Conservation (phyloP, 2,113 vertebrate genomes). For the Brachypodius melanocephalos region DNA sequence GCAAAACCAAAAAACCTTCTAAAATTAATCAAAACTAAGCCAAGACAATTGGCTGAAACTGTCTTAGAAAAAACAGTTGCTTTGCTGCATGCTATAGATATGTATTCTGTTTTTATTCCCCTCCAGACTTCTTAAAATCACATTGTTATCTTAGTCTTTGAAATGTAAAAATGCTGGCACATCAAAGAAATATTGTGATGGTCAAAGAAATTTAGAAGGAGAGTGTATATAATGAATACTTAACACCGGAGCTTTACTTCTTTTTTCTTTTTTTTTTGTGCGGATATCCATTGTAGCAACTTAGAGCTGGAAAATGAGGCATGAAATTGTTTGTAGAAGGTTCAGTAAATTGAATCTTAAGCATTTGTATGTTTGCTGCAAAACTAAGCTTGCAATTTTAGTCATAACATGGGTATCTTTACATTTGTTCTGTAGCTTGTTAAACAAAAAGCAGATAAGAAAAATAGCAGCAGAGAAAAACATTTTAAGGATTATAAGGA, state of each 20-base stretch:
- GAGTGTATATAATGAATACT: conserved; percentile 66
- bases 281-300: conserved; percentile 55
- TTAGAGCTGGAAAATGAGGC: conserved; percentile 66
- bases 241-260: conserved; percentile 54
- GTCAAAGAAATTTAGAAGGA: conserved; percentile 69
- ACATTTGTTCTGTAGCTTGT: conserved; percentile 14
- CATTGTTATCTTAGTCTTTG: conserved; percentile 77
- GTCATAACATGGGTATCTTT: background rate
- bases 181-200: conserved; percentile 75
- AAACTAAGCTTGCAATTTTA: conserved; percentile 26
- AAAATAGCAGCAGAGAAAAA: background rate
- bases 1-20: background rate
- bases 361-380: conserved; percentile 21
- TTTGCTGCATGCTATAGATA: background rate
- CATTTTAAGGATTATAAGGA: background rate
- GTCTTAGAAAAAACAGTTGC: background rate
- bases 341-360: conserved; percentile 62
- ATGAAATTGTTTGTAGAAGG: conserved; percentile 72
- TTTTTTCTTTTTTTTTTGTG: background rate
- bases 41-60: conserved; percentile 20
- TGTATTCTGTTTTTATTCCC: conserved; percentile 56
- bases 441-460: background rate
- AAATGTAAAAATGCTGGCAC: conserved; percentile 73
- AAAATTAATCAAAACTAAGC: background rate
- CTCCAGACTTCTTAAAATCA: conserved; percentile 71